A percentile compares a stretch with the other conserved stretches of the same genome.
Conservation (phyloP, 2,888 invertebrate genomes). For the Ecliptopera silaceata region DNA sequence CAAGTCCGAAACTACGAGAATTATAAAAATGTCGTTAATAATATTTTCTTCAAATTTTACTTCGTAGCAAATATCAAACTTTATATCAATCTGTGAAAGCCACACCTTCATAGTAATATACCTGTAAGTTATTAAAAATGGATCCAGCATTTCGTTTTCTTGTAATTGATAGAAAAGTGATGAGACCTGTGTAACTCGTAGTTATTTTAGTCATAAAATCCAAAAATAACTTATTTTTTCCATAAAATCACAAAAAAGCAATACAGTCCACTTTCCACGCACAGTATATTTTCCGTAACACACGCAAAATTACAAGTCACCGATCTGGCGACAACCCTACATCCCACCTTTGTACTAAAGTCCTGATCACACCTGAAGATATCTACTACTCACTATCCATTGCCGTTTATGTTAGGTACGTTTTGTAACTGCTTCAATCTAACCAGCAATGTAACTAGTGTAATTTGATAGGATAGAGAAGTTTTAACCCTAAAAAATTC, state of each 20-base stretch:
- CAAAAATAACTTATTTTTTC: background rate
- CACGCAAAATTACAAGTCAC: conserved; percentile 74
- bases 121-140: too few relatives aligned
- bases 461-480: conserved; percentile 17
- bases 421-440: background rate
- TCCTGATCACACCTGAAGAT: conserved; percentile 10
- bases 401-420: conserved; percentile 18
- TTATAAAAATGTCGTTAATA: too few relatives aligned
- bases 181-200: too few relatives aligned
- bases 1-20: too few relatives aligned
- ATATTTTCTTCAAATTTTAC: conserved; percentile 24
- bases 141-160: too few relatives aligned
- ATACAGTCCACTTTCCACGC: conserved; percentile 46
- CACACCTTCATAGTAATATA: conserved; percentile 17
- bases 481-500: conserved; percentile 50
- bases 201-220: too few relatives aligned
- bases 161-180: too few relatives aligned
- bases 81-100: conserved; percentile 45
- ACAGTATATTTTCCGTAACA: conserved; percentile 53
- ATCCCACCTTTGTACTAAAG: conserved; percentile 48
- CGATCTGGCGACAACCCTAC: conserved; percentile 77
- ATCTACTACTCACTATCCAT: conserved; percentile 37
- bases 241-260: conserved; percentile 3
- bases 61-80: conserved; percentile 37
- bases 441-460: conserved; percentile 46